These are phyloP conservation scores for Dione vanillae DNA, from an alignment of 2,888 invertebrate genomes.

Conservation along the genomic window DNA sequence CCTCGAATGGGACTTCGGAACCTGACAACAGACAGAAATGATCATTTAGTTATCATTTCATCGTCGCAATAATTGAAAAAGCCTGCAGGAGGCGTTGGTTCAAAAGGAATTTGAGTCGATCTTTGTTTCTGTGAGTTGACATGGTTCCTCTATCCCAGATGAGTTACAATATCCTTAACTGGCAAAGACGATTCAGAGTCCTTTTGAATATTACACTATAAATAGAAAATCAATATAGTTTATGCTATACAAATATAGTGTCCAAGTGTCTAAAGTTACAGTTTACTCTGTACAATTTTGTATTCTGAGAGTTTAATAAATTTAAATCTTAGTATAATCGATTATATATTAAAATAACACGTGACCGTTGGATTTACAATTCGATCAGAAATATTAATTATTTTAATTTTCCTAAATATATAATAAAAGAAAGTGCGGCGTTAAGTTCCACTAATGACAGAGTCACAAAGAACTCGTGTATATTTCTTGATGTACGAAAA, in stretches of 20 bases:
- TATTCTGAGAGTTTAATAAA: too few relatives aligned
- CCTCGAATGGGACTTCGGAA: constrained; percentile 81
- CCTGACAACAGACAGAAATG: constrained; percentile 86
- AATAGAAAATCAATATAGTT: constrained; percentile 38
- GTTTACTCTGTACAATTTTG: too few relatives aligned
- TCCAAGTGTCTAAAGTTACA: too few relatives aligned
- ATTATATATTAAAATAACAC: too few relatives aligned
- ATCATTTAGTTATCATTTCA: constrained; percentile 82
- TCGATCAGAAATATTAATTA: too few relatives aligned
- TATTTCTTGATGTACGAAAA: too few relatives aligned
- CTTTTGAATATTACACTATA: constrained; percentile 78
- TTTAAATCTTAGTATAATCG: too few relatives aligned
- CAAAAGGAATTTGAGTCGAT: constrained; percentile 84
- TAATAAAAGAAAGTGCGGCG: too few relatives aligned
- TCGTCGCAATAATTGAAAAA: constrained; percentile 48
- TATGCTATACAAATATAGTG: background rate
- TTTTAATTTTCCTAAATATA: too few relatives aligned
- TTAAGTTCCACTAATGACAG: too few relatives aligned
- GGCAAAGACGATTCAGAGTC: constrained; percentile 83
- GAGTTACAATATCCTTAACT: constrained; percentile 61
- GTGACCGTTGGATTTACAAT: too few relatives aligned
- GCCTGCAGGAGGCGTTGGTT: constrained; percentile 58
- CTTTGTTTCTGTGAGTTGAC: constrained; percentile 83
- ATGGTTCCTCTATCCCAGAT: constrained; percentile 79
- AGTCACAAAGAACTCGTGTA: too few relatives aligned